phyloP scores from a whole-genome alignment of 2,113 vertebrate species.

The Limnothrissa miodon region DNA sequence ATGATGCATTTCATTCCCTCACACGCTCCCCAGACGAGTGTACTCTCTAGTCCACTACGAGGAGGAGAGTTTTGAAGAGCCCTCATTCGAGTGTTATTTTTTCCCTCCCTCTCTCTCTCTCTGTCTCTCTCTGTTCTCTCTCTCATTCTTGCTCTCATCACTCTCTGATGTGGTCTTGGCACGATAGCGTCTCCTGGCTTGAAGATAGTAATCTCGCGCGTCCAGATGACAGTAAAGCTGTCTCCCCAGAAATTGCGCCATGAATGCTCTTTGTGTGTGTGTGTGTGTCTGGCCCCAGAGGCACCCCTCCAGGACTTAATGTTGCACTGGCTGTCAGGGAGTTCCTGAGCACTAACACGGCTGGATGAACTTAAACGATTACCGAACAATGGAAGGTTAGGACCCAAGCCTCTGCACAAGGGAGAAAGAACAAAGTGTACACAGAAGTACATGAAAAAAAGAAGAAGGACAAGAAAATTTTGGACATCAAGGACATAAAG shows the following conservation, averaged over 20 bases:
- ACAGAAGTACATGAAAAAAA: neutral
- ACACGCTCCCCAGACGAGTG: neutral
- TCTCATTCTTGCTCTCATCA: neutral
- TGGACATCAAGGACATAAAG: neutral
- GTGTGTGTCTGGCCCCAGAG: conserved; percentile 19
- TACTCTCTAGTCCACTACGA: neutral
- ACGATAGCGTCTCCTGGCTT: conserved; percentile 31
- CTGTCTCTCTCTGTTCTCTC: too few species aligned
- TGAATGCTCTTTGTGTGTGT: conserved; percentile 19
- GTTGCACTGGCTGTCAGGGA: neutral
- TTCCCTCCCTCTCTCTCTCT: neutral
- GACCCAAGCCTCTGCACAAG: neutral
- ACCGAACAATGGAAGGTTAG: neutral
- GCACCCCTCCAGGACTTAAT: neutral
- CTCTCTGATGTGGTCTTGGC: conserved; percentile 24
- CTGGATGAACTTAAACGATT: neutral
- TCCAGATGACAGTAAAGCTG: conserved; percentile 44
- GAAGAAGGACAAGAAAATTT: neutral
- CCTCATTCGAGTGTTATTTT: neutral
- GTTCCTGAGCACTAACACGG: neutral
- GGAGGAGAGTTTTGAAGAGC: conserved; percentile 6
- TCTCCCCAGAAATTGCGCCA: conserved; percentile 43
- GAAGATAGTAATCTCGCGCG: conserved; percentile 43
- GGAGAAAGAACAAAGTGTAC: neutral
- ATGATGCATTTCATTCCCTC: neutral